Conservation (phyloP, 2,113 vertebrate species). For the Ramphastos sulfuratus region DNA sequence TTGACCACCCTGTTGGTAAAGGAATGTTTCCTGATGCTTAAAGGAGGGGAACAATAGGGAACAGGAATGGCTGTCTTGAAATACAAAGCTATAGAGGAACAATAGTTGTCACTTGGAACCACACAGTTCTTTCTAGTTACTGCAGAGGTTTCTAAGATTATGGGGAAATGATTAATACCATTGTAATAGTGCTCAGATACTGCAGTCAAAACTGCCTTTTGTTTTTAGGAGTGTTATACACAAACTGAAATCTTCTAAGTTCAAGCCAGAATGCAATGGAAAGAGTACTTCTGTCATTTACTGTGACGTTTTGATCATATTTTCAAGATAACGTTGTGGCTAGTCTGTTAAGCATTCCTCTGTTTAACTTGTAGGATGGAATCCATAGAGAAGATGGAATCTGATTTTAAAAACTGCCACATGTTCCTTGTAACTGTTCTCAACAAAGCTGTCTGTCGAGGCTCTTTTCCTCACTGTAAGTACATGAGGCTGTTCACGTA, state of each 20-base stretch:
- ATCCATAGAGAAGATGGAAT: conserved; percentile 98
- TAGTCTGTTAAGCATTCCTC: neutral
- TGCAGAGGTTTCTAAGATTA: neutral
- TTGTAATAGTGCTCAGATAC: neutral
- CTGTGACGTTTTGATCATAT: neutral
- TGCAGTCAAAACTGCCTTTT: neutral
- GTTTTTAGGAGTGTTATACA: neutral
- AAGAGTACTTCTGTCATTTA: neutral
- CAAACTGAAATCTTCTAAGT: neutral
- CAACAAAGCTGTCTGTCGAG: conserved; percentile 96
- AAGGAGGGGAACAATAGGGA: neutral
- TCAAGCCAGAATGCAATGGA: neutral
- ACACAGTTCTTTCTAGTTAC: neutral
- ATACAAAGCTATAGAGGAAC: neutral
- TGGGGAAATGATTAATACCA: neutral
- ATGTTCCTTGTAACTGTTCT: conserved; percentile 98
- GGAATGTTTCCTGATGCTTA: neutral
- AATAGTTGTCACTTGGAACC: neutral
- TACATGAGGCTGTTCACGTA: conserved; percentile 26
- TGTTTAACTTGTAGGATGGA: conserved; percentile 84
- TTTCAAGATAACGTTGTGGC: neutral
- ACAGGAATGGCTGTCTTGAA: neutral
- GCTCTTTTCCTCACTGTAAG: conserved; percentile 97
- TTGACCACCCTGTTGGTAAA: neutral
- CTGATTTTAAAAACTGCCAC: conserved; percentile 98